Conservation (phyloP, 2,888 invertebrate genomes). For the Troides aeacus region DNA sequence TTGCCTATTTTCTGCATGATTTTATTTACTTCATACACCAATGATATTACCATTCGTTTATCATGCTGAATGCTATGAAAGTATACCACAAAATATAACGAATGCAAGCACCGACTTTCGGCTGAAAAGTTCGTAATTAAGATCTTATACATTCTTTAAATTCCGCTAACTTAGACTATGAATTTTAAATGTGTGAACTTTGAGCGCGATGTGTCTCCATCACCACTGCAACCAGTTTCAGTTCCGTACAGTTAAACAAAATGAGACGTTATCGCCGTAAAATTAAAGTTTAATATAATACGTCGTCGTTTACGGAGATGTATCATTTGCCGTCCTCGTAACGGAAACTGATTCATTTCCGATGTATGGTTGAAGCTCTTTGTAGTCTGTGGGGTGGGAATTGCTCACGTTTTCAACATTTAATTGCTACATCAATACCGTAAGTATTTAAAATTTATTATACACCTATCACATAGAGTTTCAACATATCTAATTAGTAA, state of each 20-base stretch:
- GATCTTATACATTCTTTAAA: slow-evolving; percentile 41
- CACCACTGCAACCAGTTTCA: slow-evolving; percentile 52
- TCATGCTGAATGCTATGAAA: slow-evolving; percentile 31
- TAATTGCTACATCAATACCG: slow-evolving; percentile 73
- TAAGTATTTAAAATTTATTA: no score
- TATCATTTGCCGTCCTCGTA: slow-evolving; percentile 71
- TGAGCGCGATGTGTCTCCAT: slow-evolving; percentile 53
- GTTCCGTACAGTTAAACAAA: slow-evolving; percentile 41
- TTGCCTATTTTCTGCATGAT: slow-evolving; percentile 79
- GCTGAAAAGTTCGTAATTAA: slow-evolving; percentile 14
- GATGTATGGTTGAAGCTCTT: slow-evolving; percentile 77
- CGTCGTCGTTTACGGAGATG: slow-evolving; percentile 51
- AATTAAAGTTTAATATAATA: slow-evolving; percentile 55
- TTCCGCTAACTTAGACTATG: slow-evolving; percentile 49
- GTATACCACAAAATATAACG: not conserved
- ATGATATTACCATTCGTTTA: slow-evolving; percentile 66
- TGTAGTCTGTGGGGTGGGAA: slow-evolving; percentile 73
- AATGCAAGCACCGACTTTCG: not conserved
- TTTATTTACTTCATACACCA: slow-evolving; percentile 77
- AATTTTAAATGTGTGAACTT: slow-evolving; percentile 57
- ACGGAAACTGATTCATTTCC: slow-evolving; percentile 79
- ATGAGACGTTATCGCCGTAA: slow-evolving; percentile 49
- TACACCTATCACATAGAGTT: not conserved
- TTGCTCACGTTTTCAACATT: slow-evolving; percentile 76
- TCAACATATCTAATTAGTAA: not conserved